These are phyloP conservation scores for Henricia sp. DNA, from an alignment of 53 echinoderm and acorn worm species.

Conservation along the genomic window DNA sequence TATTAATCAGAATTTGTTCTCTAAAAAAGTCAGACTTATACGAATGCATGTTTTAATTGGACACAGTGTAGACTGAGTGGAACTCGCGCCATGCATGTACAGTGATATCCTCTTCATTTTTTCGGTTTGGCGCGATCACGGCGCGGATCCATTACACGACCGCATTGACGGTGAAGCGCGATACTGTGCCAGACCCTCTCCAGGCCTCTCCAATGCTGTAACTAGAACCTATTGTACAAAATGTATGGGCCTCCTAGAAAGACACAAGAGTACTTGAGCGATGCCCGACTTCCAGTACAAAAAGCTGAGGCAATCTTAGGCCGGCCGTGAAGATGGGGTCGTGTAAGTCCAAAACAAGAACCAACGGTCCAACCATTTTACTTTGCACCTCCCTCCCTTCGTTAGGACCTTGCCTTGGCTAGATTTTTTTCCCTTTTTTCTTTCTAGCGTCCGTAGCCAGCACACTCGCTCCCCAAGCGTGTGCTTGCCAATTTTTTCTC, in stretches of 20 bases:
- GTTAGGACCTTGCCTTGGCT: neutral
- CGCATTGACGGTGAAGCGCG: slow-evolving; percentile 51
- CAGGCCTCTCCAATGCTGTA: slow-evolving; percentile 63
- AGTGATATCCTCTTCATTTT: slow-evolving; percentile 42
- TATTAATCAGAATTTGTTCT: neutral
- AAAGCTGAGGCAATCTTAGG: slow-evolving; percentile 51
- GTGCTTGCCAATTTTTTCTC: slow-evolving; percentile 62
- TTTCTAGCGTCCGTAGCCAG: neutral
- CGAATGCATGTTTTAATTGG: slow-evolving; percentile 28
- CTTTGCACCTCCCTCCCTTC: neutral
- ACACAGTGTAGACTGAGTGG: neutral
- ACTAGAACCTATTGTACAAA: slow-evolving; percentile 70
- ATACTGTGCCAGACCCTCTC: slow-evolving; percentile 64
- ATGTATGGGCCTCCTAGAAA: slow-evolving; percentile 66
- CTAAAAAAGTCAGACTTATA: slow-evolving; percentile 21
- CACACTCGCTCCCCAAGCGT: slow-evolving; percentile 22
- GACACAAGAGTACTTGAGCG: slow-evolving; percentile 38
- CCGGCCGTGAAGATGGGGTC: slow-evolving; percentile 33
- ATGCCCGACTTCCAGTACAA: slow-evolving; percentile 64
- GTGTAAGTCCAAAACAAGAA: slow-evolving; percentile 44
- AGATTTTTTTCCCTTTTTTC: neutral
- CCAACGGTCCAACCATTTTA: slow-evolving; percentile 25
- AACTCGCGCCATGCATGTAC: slow-evolving; percentile 8
- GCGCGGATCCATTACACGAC: slow-evolving; percentile 65
- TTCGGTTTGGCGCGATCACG: slow-evolving; percentile 54